phyloP scores from a whole-genome alignment of 2,888 invertebrate species.

The Esperia sulphurella region DNA sequence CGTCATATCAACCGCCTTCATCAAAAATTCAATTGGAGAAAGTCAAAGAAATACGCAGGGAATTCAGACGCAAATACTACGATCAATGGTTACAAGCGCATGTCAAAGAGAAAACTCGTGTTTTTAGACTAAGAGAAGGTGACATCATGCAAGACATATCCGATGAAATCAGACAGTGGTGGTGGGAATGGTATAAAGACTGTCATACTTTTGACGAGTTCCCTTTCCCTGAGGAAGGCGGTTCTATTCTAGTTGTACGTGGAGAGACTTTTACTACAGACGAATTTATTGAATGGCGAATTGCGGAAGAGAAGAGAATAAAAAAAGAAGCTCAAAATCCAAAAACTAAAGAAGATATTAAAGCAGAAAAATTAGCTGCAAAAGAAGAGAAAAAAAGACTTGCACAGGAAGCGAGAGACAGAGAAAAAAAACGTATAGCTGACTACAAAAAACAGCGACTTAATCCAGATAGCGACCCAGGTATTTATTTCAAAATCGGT shows the following conservation, averaged over 20 bases:
- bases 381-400: conserved; percentile 59
- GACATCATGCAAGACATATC: conserved; percentile 86
- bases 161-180: conserved; percentile 88
- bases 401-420: conserved; percentile 46
- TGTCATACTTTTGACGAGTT: conserved; percentile 83
- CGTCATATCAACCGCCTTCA: conserved; percentile 64
- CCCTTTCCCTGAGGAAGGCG: conserved; percentile 86
- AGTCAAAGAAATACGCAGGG: conserved; percentile 63
- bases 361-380: conserved; percentile 59
- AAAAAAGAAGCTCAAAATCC: conserved; percentile 51
- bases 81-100: conserved; percentile 62
- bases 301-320: conserved; percentile 47
- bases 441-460: conserved; percentile 72
- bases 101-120: conserved; percentile 69
- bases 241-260: conserved; percentile 78
- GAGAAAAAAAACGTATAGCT: conserved; percentile 50
- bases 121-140: conserved; percentile 71
- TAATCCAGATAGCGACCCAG: conserved; percentile 66
- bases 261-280: conserved; percentile 80
- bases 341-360: conserved; percentile 65
- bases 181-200: conserved; percentile 80
- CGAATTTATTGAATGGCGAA: conserved; percentile 73
- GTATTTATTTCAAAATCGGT: conserved; percentile 49
- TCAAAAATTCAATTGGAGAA: conserved; percentile 65
- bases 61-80: conserved; percentile 62